Percentiles rank a stretch among this genome's conserved stretches.
phyloP scores from a whole-genome alignment of 2,888 invertebrate species.

The Dicyrtomina minuta region DNA sequence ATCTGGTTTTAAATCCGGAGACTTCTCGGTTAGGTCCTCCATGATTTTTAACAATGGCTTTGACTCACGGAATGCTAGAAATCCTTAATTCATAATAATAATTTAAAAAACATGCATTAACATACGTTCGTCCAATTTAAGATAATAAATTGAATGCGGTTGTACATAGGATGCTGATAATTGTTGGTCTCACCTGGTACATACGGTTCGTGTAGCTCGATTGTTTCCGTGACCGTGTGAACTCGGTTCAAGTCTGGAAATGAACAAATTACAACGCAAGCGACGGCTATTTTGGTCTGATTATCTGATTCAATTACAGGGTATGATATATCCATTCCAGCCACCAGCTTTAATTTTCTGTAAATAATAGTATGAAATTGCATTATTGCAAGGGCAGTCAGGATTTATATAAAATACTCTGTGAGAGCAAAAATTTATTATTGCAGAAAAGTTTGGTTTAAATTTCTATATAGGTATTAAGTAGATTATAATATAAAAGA shows the following conservation, averaged over 20 bases:
- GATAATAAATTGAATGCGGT: background rate
- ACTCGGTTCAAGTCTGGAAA: conserved; percentile 45
- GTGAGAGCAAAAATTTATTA: background rate
- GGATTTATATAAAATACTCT: background rate
- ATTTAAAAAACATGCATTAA: background rate
- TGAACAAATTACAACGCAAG: conserved; percentile 45
- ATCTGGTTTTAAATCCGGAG: conserved; percentile 56
- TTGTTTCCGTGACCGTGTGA: conserved; percentile 37
- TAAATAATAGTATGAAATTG: too few relatives aligned
- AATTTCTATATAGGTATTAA: too few relatives aligned
- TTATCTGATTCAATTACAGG: conserved; percentile 32
- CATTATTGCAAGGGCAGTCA: too few relatives aligned
- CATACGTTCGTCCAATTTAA: background rate
- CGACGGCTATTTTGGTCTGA: conserved; percentile 23
- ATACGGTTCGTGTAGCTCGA: conserved; percentile 56
- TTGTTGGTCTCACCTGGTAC: conserved; percentile 55
- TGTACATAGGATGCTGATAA: too few relatives aligned
- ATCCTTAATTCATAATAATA: conserved; percentile 54
- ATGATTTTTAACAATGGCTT: conserved; percentile 54
- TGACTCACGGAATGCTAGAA: conserved; percentile 58
- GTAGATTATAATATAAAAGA: too few relatives aligned
- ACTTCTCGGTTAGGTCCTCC: conserved; percentile 51
- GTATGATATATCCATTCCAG: conserved; percentile 49
- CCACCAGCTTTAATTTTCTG: conserved; percentile 42
- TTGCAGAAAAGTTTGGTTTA: too few relatives aligned